Base-by-base conservation (phyloP, 2,113 vertebrate genomes). In the Myotis davidii region DNA sequence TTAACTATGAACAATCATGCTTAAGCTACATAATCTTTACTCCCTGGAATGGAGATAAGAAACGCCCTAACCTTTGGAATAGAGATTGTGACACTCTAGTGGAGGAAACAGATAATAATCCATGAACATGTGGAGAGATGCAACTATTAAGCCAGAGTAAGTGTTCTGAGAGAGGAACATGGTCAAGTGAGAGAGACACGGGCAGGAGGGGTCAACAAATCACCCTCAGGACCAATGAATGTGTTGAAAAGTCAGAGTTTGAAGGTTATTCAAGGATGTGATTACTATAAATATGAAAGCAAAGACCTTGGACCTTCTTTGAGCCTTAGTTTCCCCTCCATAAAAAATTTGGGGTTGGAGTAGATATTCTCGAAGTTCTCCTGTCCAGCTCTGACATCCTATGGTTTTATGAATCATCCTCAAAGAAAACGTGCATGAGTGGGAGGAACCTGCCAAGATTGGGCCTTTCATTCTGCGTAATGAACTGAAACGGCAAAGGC, bases 381-480 rank as follows among this genome's bases (percentile, higher is more conserved):
- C 64, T 21, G 3, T 79, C 88, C 77, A 85, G 73, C 64, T 88
- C 85, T 96, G 95, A 96, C 88, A 96, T 73, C 93, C 77, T 94
- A 37, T 95, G 88, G 88, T 96, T 97, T 96, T 90, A 86, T 94
- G 94, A 97, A 95, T 96, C 96, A 86, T 73, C 37, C 85, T 94
- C 88, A 93, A 92, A 95, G 95, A 94, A 93, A 94, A 94, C 69
- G 79, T 88, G 85, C 56, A 25, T 45, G 32, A 88, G 94, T 88
- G 69, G 72, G 88, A 96, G 94, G 94, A 95, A 54, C 84, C 97
- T 96, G 92, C 92, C 96, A 97, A 94, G 85, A 81, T n/a, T 37
- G 94, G 95, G 92, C 90, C 96, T 97, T 96, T 96, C 94, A 79
- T 96, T 92, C 96, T 83, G 94, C 88, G 94, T 97, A 96, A 97